Evolutionary conservation across 2,113 vertebrate species (phyloP).

Genomic region (Rhombomys opimus): DNA sequence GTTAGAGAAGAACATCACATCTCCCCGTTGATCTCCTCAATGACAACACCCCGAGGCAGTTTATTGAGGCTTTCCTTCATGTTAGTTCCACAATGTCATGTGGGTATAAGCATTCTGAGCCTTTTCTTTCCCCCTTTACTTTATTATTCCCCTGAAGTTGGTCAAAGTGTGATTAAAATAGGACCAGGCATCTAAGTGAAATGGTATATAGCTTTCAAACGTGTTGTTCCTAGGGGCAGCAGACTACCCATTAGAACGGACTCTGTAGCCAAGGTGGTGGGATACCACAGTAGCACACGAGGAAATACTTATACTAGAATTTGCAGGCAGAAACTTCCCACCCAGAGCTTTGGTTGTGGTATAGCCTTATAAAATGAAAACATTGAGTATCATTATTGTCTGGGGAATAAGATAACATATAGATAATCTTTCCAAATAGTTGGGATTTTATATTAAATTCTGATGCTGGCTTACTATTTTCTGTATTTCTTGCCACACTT

Average conservation of each 20-base stretch:
- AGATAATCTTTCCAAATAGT: conserved; percentile 51
- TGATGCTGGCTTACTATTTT: conserved; percentile 31
- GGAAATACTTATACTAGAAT: neutral
- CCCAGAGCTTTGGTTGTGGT: conserved; percentile 37
- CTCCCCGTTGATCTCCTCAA: neutral
- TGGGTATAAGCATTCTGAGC: neutral
- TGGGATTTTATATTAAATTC: conserved; percentile 44
- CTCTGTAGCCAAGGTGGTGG: neutral
- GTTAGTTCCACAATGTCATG: neutral
- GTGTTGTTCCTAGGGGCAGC: neutral
- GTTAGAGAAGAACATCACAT: fast-evolving
- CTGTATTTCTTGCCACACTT: neutral
- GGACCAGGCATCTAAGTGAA: neutral
- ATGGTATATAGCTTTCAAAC: neutral
- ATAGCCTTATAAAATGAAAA: conserved; percentile 26
- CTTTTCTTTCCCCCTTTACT: neutral
- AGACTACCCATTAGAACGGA: neutral
- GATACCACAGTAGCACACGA: fast-evolving
- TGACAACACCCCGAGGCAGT: neutral
- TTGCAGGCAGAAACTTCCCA: neutral
- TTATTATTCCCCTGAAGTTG: too few relatives aligned
- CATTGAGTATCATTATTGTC: neutral
- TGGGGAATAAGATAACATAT: conserved; percentile 24
- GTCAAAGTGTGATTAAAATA: neutral
- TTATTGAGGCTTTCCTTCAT: neutral